A percentile compares a stretch with the other conserved stretches of the same genome.
Evolutionary conservation across 2,113 vertebrate genomes (phyloP).

Genomic region (Cercocebus atys): DNA sequence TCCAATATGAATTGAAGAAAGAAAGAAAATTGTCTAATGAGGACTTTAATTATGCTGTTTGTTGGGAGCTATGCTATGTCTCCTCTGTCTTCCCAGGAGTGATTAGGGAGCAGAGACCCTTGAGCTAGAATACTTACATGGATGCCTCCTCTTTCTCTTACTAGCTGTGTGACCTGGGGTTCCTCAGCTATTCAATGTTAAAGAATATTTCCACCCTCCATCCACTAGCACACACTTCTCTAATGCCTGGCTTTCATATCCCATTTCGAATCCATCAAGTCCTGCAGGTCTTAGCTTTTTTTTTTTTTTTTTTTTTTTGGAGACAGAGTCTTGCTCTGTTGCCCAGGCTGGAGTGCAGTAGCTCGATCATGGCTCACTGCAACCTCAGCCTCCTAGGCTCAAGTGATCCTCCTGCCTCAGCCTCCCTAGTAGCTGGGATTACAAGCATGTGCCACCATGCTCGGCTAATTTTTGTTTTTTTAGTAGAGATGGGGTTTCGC

Average conservation of each 20-base stretch:
- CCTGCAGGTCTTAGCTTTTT: neutral
- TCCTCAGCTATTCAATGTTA: neutral
- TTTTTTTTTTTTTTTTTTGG: no score
- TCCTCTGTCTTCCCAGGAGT: neutral
- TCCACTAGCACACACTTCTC: no score
- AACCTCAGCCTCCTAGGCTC: no score
- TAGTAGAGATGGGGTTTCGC: no score
- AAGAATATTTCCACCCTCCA: neutral
- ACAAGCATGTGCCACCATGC: no score
- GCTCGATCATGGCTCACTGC: no score
- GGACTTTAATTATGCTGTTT: neutral
- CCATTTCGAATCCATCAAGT: neutral
- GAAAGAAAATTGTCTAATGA: neutral
- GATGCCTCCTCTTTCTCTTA: neutral
- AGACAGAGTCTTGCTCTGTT: no score
- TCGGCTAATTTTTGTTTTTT: no score
- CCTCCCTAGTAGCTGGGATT: no score
- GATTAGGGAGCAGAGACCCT: neutral
- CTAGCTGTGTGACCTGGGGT: neutral
- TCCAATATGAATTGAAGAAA: neutral
- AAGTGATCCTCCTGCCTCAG: no score
- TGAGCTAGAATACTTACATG: rapidly evolving
- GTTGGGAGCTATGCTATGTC: neutral
- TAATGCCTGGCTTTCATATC: neutral
- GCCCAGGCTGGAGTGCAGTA: no score